Evolutionary conservation across 2,113 vertebrate species (phyloP), one percentile per base, ranked within the genome.

Genomic region (Nycticorax nycticorax): DNA sequence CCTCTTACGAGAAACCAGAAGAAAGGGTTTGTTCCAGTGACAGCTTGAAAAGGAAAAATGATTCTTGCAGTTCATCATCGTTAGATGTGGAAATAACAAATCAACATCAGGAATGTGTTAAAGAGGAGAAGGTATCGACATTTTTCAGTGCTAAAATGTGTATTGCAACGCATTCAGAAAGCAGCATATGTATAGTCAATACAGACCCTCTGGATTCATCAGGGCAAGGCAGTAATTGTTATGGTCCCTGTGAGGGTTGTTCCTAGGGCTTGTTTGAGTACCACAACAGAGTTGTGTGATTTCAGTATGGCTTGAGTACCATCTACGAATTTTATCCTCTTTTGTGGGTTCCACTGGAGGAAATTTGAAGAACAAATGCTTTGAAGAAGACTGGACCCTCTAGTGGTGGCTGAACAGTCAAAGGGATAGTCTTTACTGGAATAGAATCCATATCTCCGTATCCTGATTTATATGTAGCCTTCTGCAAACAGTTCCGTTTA

Each of bases 51-150:
- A 94, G 37, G 27, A 80, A 71, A 30, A 96, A 27, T 80, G 74
- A 80, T 57, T 91, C 93, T 78, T 80, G 74, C 41, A 79, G 68
- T 90, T 87, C 94, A 5, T 73, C 92, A 26, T 62, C 88, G 1
- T 64, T 93, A 76, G 53, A 92, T 75, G 77, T 89, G 85, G 79
- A 72, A 52, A 21, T 47, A 77, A 50, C 12, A 30, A 60, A 28
- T 56, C 69, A 57, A 15, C 97, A 79, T 43, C 75, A 88, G 73
- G 84, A 96, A 63, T 63, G 82, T 78, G 75, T 39, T 76, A 94
- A 97, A 86, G 89, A 97, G 82, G 96, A 98, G 97, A 98, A 92
- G 96, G 92, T 97, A 97, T 74, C 76, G 68, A 57, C 3, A 37
- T 27, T 91, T 87, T 85, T 82, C 26, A 13, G 50, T 67, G 55